Evolutionary conservation across 2,797 vertebrate genomes (phyloP).

Genomic region (Gambusia yucatana): DNA sequence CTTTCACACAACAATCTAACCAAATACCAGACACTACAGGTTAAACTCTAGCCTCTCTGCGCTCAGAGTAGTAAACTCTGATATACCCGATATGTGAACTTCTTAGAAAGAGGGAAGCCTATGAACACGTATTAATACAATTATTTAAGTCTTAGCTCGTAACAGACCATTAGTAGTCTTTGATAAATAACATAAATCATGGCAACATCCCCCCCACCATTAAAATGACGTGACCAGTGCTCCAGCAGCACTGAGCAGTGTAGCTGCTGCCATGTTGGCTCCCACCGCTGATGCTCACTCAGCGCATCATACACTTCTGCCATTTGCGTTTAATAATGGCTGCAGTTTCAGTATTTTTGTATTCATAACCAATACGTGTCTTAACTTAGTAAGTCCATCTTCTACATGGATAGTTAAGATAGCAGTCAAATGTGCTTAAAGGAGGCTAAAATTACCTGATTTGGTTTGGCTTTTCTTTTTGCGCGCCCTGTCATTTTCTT

Average conservation of each 20-base stretch:
- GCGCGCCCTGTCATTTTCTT: slow-evolving; percentile 85
- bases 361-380: neutral
- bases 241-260: slow-evolving; percentile 1
- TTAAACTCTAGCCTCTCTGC: neutral
- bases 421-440: neutral
- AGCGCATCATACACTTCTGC: slow-evolving; percentile 33
- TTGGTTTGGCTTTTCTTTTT: slow-evolving; percentile 83
- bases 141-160: neutral
- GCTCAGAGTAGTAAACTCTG: neutral
- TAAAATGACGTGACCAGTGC: neutral
- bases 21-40: neutral
- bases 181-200: neutral
- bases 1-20: neutral
- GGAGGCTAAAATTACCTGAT: slow-evolving; percentile 66
- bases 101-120: neutral
- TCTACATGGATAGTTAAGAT: neutral
- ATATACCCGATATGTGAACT: neutral
- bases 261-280: slow-evolving; percentile 74
- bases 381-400: accelerated
- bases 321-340: neutral
- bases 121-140: neutral
- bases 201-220: neutral
- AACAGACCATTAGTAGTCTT: too few species aligned
- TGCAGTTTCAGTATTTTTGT: neutral
- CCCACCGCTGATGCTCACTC: slow-evolving; percentile 35